A percentile compares a stretch with the other conserved stretches of the same genome.
phyloP scores from a whole-genome alignment of 2,888 invertebrate genomes.

The Nomada fucata region DNA sequence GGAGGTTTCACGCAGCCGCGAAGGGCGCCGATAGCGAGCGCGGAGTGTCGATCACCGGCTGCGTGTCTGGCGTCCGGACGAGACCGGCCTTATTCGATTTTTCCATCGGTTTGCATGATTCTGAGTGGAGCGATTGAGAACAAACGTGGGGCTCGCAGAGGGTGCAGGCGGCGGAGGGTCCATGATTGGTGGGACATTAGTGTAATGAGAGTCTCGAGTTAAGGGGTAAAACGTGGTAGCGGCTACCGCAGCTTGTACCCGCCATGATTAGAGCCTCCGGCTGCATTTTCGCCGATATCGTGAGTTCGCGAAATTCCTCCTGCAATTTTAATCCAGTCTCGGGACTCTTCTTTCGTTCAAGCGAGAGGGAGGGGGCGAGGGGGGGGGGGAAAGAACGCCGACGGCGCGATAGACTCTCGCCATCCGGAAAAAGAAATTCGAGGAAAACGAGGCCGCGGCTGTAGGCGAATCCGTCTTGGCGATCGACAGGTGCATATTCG shows the following conservation, averaged over 20 bases:
- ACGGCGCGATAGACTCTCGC: conserved; percentile 30
- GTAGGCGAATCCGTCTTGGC: neutral
- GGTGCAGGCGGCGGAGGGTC: conserved; percentile 69
- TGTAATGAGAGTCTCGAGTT: conserved; percentile 79
- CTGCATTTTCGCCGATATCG: conserved; percentile 74
- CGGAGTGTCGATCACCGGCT: neutral
- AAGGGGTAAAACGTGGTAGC: conserved; percentile 82
- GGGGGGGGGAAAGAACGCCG: conserved; percentile 41
- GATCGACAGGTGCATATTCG: conserved; percentile 21
- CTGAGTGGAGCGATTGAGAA: conserved; percentile 75
- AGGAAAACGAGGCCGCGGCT: conserved; percentile 15
- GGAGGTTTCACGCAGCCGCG: neutral
- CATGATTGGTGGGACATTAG: conserved; percentile 81
- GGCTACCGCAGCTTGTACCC: conserved; percentile 73
- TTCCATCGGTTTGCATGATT: conserved; percentile 76
- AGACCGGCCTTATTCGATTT: conserved; percentile 54
- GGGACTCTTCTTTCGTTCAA: conserved; percentile 60
- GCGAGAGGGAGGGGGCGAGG: conserved; percentile 17
- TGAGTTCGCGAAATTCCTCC: conserved; percentile 76
- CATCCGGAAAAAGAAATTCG: conserved; percentile 22
- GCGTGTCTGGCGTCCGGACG: conserved; percentile 30
- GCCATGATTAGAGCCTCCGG: conserved; percentile 77
- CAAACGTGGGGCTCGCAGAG: conserved; percentile 65
- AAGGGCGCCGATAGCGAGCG: neutral
- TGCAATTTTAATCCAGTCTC: conserved; percentile 72